Evolutionary conservation across 2,888 invertebrate genomes (phyloP), one percentile per base, ranked within the genome.

Genomic region (Bhutanitis thaidina): DNA sequence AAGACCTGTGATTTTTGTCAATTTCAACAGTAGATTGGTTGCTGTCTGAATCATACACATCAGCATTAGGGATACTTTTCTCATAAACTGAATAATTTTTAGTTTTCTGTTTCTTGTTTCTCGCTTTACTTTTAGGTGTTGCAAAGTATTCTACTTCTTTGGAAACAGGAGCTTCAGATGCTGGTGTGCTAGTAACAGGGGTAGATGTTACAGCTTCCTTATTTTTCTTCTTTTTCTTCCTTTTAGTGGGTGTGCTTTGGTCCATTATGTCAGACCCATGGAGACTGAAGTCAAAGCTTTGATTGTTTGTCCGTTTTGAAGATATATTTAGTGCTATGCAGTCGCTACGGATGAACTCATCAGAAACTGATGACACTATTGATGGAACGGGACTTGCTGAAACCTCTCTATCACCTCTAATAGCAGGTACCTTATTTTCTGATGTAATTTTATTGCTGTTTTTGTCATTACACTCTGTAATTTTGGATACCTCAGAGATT

Each of bases 41-140:
- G 59, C 92, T 92, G 60, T 92, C 92, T 37, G 91, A 92, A 65
- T 90, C 90, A 64, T 91, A 92, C 5, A 92, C 81, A 74, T 92
- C 92, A 5, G 88, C 66, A 61, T 66, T 80, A 3, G 83, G 80
- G 25, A 90, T 57, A 61, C 68, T 75, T 74, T 69, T 90, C 64
- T 67, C 82, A 58, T 67, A 71, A 53, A 69, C 88, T 63, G 60
- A 71, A 70, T 62, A 90, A 66, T 60, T 82, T 70, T 78, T 87
- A 29, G 64, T 65, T 71, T 74, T 87, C 57, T 77, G 77, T 55
- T 71, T 80, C 63, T 83, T 86, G 61, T 85, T 87, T 56, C 83
- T 90, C 7, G 77, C 76, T 76, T 90, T 90, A 60, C 78, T 80
- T 62, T 82, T 87, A 45, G 90, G 90, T 61, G 90, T 90, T 1